Conservation (phyloP, 1,140 invertebrate species). For the Plodia interpunctella region DNA sequence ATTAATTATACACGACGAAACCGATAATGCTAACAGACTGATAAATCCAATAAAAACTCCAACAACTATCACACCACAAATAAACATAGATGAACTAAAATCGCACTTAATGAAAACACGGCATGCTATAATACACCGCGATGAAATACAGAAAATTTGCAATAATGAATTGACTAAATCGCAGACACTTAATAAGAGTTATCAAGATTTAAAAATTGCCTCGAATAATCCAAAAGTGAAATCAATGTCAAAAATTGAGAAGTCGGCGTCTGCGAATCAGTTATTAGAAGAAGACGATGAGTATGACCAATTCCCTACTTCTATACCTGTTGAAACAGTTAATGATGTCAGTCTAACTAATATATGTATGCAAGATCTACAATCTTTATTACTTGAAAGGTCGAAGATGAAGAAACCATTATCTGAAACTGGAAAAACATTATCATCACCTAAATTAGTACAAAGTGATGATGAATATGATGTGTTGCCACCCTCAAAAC, state of each 20-base stretch:
- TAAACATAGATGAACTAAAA: neutral
- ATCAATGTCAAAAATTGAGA: neutral
- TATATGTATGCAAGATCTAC: neutral
- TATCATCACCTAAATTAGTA: neutral
- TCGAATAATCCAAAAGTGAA: neutral
- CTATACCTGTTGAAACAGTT: neutral
- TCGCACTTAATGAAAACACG: neutral
- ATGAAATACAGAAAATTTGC: neutral
- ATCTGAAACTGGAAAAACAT: neutral
- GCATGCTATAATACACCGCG: neutral
- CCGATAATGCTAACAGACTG: neutral
- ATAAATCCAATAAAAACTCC: too few species aligned
- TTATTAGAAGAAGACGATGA: neutral
- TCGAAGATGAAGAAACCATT: neutral
- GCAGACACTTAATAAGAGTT: neutral
- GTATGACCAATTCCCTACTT: neutral
- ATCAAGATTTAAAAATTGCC: neutral
- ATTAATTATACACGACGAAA: neutral
- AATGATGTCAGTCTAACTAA: neutral
- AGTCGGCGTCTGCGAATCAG: neutral
- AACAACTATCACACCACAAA: neutral
- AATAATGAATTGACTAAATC: neutral
- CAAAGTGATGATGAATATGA: neutral
- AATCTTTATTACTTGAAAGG: neutral
- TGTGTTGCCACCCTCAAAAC: neutral